Conservation (phyloP, 1,140 invertebrate species). For the Pseudomyrmex cubaensis region DNA sequence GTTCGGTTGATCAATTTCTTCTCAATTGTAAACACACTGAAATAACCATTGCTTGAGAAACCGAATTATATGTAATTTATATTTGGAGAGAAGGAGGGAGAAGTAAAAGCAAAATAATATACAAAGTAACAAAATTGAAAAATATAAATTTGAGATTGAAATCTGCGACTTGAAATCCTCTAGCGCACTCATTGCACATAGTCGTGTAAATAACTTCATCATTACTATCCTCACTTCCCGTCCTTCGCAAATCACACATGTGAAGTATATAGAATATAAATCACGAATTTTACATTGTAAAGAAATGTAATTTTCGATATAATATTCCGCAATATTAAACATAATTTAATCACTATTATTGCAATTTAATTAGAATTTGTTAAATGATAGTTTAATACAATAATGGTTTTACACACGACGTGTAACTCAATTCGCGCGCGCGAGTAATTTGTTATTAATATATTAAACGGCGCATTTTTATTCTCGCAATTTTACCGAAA, state of each 20-base stretch:
- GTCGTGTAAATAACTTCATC: conserved; percentile 27
- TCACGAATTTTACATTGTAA: conserved; percentile 3
- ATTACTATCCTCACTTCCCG: not conserved
- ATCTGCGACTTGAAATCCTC: conserved; percentile 31
- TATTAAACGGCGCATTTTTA: not conserved
- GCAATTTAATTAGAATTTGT: conserved; percentile 10
- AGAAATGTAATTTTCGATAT: not conserved
- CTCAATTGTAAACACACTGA: not conserved
- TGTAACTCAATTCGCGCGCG: not conserved
- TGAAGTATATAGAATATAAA: not conserved
- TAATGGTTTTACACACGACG: not conserved
- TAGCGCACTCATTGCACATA: not conserved
- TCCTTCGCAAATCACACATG: not conserved
- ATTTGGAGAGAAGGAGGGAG: not conserved
- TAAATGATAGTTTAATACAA: conserved; percentile 12
- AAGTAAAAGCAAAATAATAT: not conserved
- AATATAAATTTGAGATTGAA: not conserved
- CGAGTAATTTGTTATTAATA: not conserved
- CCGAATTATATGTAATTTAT: not conserved
- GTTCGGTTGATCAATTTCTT: too few species aligned
- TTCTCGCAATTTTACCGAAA: too few species aligned
- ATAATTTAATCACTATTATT: conserved; percentile 25
- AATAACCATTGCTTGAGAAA: not conserved
- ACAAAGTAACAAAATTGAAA: not conserved
- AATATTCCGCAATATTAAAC: conserved; percentile 6